Evolutionary conservation across 2,888 invertebrate genomes (phyloP).

Genomic region (Microplitis deprimator): DNA sequence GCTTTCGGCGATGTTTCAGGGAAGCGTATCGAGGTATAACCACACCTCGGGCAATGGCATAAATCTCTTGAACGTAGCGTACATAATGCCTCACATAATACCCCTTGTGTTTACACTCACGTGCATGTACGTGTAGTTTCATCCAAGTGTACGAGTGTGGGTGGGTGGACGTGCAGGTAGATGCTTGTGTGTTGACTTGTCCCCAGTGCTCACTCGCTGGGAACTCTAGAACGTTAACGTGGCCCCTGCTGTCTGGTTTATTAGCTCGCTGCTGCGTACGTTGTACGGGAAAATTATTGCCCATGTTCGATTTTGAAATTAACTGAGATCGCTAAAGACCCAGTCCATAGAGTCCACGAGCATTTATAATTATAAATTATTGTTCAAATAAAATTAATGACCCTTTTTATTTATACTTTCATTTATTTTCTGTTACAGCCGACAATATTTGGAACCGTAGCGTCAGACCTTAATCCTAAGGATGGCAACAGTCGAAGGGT

Average conservation of each 20-base stretch:
- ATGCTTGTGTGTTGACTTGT: slow-evolving; percentile 20
- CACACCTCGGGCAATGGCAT: slow-evolving; percentile 28
- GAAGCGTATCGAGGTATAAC: slow-evolving; percentile 25
- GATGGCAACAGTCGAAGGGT: slow-evolving; percentile 77
- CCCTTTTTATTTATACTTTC: slow-evolving; percentile 23
- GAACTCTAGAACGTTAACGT: slow-evolving; percentile 27
- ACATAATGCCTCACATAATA: slow-evolving; percentile 38
- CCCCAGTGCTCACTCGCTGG: background rate
- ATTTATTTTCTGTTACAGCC: slow-evolving; percentile 73
- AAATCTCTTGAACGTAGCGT: slow-evolving; percentile 32
- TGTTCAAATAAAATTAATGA: slow-evolving; percentile 9
- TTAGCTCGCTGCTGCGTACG: slow-evolving; percentile 10
- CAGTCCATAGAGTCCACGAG: no score
- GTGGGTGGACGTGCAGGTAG: background rate
- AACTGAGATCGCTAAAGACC: slow-evolving; percentile 2
- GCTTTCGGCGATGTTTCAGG: slow-evolving; percentile 18
- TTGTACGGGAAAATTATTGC: slow-evolving; percentile 24
- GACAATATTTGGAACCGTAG: slow-evolving; percentile 78
- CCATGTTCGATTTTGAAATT: slow-evolving; percentile 20
- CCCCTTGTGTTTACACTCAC: slow-evolving; percentile 28
- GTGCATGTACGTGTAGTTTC: slow-evolving; percentile 2
- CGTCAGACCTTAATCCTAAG: slow-evolving; percentile 76
- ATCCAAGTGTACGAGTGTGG: background rate
- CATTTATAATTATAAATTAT: slow-evolving; percentile 4
- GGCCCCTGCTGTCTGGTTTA: slow-evolving; percentile 24